Evolutionary conservation across 2,113 vertebrate species (phyloP), one percentile per base, ranked within the genome.

Genomic region (Apteryx owenii): DNA sequence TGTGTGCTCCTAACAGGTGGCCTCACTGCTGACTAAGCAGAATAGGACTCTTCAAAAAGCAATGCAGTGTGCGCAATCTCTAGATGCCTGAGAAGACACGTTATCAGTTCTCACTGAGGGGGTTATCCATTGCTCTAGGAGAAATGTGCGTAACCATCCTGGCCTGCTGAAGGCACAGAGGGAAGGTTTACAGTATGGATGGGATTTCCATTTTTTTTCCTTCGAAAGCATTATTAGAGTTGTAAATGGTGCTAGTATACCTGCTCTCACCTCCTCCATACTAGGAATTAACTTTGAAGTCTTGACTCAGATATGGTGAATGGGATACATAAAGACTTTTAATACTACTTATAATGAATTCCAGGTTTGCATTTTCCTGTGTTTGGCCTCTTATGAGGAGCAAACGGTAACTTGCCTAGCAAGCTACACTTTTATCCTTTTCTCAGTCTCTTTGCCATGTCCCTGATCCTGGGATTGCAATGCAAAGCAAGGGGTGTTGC

Each of bases 161-260:
- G 15, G 31, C 50, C 78, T 89, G 65, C 36, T 53, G 36, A n/a
- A 53, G 28, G 44, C 53, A 54, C 44, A 8, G 23, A 18, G 19
- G 48, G 8, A 88, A 38, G 14, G 7, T 9, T 42, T 12, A 7
- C 22, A 65, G 29, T 20, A n/a, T 3, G 5, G 23, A 12, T 76
- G 33, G 0, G 42, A 15, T 38, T 75, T 64, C 20, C 14, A 7
- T 85, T 77, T 48, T 9, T 31, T 23, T 73, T 62, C 28, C 15
- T 44, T 33, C 22, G 12, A 40, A 73, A 56, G 38, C 5, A 0
- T 25, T 33, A 21, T 17, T 42, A 12, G 17, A 1, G 0, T 5
- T 78, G 65, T 13, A 56, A 61, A 23, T 58, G 46, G n/a, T 53
- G 44, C 58, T 66, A 61, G 8, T 4, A 20, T 29, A 50, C 10